phyloP scores from a whole-genome alignment of 2,797 vertebrate genomes.

The Tangara arthus region DNA sequence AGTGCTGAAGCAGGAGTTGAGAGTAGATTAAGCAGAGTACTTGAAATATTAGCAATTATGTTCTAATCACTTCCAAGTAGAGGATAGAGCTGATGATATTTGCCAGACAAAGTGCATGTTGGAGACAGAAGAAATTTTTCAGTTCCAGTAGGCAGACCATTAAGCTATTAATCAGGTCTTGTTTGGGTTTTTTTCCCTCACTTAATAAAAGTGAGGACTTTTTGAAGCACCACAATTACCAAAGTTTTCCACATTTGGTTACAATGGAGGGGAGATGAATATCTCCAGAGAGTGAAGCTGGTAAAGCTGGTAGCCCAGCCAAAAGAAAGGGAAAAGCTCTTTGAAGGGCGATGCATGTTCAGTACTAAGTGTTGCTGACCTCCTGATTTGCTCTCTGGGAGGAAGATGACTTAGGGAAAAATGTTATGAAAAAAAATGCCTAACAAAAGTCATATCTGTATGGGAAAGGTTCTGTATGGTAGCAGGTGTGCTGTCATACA shows the following conservation, averaged over 20 bases:
- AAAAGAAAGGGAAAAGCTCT: background rate
- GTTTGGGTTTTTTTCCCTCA: fast-evolving
- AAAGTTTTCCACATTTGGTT: background rate
- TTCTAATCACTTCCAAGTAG: background rate
- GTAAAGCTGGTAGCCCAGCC: background rate
- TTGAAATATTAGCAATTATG: background rate
- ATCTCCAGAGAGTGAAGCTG: background rate
- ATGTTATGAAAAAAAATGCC: background rate
- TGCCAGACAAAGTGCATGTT: background rate
- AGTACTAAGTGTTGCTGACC: background rate
- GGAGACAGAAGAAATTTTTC: background rate
- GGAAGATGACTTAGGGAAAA: background rate
- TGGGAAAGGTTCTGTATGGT: background rate
- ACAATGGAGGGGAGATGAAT: background rate
- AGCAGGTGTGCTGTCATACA: background rate
- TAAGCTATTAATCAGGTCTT: background rate
- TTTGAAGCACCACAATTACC: background rate
- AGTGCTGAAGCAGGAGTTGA: background rate
- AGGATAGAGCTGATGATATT: background rate
- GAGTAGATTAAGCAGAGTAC: background rate
- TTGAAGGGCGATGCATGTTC: fast-evolving
- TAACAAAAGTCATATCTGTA: background rate
- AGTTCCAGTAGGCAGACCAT: background rate
- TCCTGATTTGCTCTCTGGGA: background rate
- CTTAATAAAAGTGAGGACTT: background rate